Evolutionary conservation across 2,113 vertebrate species (phyloP).

Genomic region (Megaleporinus macrocephalus): DNA sequence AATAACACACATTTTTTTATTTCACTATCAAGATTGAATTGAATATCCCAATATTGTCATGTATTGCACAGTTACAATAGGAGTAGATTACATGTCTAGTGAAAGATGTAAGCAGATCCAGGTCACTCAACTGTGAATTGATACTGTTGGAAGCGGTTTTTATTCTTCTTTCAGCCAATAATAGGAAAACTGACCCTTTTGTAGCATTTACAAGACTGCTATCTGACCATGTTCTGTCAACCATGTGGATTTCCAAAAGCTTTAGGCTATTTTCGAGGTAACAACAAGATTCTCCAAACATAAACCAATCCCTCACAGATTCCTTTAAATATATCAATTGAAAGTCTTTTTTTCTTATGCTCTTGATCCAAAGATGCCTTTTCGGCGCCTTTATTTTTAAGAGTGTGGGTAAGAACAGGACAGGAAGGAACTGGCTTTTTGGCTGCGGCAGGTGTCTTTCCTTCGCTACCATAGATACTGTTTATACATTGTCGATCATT

Average conservation of each 20-base stretch:
- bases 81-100: neutral
- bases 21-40: neutral
- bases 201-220: neutral
- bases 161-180: neutral
- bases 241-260: neutral
- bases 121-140: neutral
- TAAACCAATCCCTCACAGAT: no score
- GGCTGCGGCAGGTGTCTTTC: no score
- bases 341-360: neutral
- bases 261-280: no score
- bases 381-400: neutral
- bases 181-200: conserved; percentile 1
- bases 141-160: neutral
- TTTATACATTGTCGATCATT: neutral
- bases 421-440: neutral
- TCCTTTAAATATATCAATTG: no score
- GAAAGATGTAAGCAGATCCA: neutral
- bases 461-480: no score
- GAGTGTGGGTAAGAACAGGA: neutral
- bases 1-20: neutral
- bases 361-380: neutral
- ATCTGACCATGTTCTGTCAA: neutral
- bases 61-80: neutral
- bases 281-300: no score
- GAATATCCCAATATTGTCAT: neutral